phyloP scores from a whole-genome alignment of 2,797 vertebrate species.

The Sebastes taczanowskii region DNA sequence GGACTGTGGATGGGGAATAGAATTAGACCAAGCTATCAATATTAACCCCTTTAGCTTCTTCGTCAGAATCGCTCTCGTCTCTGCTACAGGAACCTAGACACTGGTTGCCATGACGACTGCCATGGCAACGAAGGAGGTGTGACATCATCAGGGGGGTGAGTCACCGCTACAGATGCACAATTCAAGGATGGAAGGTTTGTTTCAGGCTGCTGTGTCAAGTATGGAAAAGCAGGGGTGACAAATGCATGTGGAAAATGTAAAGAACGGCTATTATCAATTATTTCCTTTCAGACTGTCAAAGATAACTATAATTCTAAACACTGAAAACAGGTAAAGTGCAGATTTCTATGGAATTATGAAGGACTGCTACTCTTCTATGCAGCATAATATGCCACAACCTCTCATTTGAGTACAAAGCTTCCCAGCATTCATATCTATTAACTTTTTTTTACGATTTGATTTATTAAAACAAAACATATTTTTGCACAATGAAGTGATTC shows the following conservation, averaged over 20 bases:
- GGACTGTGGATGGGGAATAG: not conserved
- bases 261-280: not conserved
- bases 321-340: not conserved
- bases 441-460: not conserved
- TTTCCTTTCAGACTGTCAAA: not conserved
- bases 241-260: not conserved
- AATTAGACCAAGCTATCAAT: slow-evolving; percentile 47
- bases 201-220: slow-evolving; percentile 22
- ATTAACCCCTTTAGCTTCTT: slow-evolving; percentile 56
- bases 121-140: slow-evolving; percentile 74
- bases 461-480: too few relatives aligned
- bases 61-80: slow-evolving; percentile 29
- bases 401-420: not conserved
- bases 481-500: too few relatives aligned
- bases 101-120: slow-evolving; percentile 72
- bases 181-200: slow-evolving; percentile 55
- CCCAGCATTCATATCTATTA: not conserved
- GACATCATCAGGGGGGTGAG: slow-evolving; percentile 78
- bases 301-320: not conserved
- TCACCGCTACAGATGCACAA: slow-evolving; percentile 61
- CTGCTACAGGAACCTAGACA: slow-evolving; percentile 50
- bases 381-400: not conserved
- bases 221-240: not conserved
- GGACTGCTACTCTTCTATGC: not conserved
- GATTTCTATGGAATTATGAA: not conserved